Evolutionary conservation across 2,113 vertebrate species (phyloP), one percentile per base, ranked within the genome.

Genomic region (Pheucticus melanocephalus): DNA sequence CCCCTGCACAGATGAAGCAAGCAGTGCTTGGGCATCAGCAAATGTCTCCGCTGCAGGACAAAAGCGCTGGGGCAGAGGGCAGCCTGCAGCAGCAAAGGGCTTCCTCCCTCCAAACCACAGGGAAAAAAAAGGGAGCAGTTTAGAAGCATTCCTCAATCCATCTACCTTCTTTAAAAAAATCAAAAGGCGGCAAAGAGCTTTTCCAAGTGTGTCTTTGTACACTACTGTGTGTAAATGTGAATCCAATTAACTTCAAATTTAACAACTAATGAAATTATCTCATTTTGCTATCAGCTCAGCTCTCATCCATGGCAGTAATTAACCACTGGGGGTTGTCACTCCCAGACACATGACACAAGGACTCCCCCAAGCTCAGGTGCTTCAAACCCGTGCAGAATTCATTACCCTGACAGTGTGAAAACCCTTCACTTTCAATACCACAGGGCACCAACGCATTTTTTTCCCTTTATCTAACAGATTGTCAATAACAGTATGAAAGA

Each of bases 251-350:
- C 97, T 98, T 97, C 97, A 97, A 94, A 98, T 98, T 98, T 98
- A 98, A 97, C 97, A 97, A 96, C 95, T 98, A 98, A 98, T 98
- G 97, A 98, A 98, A 97, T 98, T 97, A 98, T 97, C 98, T 98
- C 98, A 96, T 97, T 97, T 97, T 96, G 92, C 96, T 97, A 98
- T 97, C 97, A 97, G 97, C 97, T 97, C 97, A 69, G 96, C 96
- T 98, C 97, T 98, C 97, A 97, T 98, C 89, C 70, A 75, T 97
- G 97, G 98, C 98, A 98, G 98, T 98, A 98, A 98, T 98, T 98
- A 98, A 98, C 98, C 98, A 98, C 98, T 98, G 97, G 98, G 98
- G 98, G 98, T 98, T 98, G 98, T 98, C 98, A 98, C 95, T 98
- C 97, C 97, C 90, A 97, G 98, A 98, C 96, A 98, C 96, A 98